phyloP scores from a whole-genome alignment of 1,140 invertebrate species.

The Psix sp. region DNA sequence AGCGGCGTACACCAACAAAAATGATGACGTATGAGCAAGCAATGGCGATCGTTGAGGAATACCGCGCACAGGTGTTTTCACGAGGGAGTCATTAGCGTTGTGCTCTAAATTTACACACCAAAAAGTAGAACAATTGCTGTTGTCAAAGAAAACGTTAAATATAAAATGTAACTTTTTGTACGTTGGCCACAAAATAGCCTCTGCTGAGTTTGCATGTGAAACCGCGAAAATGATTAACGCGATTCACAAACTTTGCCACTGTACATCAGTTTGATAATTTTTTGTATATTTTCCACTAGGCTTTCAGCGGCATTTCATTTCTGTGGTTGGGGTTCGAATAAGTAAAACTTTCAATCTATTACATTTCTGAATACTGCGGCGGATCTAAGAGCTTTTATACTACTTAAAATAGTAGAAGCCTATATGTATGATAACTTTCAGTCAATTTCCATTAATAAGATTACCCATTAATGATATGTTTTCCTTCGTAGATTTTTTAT shows the following conservation, averaged over 20 bases:
- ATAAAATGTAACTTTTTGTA: slow-evolving; percentile 38
- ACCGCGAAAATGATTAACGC: slow-evolving; percentile 19
- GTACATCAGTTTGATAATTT: slow-evolving; percentile 12
- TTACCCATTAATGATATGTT: no score
- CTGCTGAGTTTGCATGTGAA: slow-evolving; percentile 24
- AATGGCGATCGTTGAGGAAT: slow-evolving; percentile 30
- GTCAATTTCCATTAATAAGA: no score
- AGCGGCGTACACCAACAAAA: slow-evolving; percentile 18
- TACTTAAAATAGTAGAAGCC: no score
- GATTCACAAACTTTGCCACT: slow-evolving; percentile 10
- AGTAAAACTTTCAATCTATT: no score
- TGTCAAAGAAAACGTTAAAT: slow-evolving; percentile 47
- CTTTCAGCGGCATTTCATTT: slow-evolving; percentile 2
- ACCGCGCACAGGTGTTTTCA: slow-evolving; percentile 44
- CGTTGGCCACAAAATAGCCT: slow-evolving; percentile 19
- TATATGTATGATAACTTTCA: no score
- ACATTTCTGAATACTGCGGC: no score
- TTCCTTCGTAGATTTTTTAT: no score
- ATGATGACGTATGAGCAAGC: slow-evolving; percentile 21
- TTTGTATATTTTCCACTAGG: neutral
- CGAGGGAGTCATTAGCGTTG: slow-evolving; percentile 55
- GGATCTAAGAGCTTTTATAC: slow-evolving; percentile 8
- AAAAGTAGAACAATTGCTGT: slow-evolving; percentile 17
- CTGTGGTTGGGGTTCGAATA: no score
- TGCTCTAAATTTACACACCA: slow-evolving; percentile 29